Percentiles rank a stretch among this genome's conserved stretches.
These are phyloP conservation scores for Sacculina carcini DNA, from an alignment of 2,888 invertebrate species.

Conservation along the genomic window DNA sequence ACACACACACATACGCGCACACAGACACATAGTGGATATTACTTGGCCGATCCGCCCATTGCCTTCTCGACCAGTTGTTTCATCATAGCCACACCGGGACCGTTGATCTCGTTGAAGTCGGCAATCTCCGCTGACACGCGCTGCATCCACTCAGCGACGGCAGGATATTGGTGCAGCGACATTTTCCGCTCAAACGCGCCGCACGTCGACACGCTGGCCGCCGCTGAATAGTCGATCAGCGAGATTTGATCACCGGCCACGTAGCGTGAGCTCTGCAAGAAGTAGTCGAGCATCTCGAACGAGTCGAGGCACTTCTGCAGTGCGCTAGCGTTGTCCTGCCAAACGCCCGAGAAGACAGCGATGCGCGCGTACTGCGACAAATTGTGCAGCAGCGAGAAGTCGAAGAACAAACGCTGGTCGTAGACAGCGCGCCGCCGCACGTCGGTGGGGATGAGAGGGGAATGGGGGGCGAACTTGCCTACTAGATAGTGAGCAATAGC, in stretches of 20 bases:
- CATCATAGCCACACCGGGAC: constrained; percentile 13
- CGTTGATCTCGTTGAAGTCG: constrained; percentile 27
- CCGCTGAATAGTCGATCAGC: background rate
- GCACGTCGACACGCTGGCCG: background rate
- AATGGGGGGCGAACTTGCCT: background rate
- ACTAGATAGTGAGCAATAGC: background rate
- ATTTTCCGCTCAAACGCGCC: constrained; percentile 32
- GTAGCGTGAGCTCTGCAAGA: background rate
- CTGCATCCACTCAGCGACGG: constrained; percentile 34
- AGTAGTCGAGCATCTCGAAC: background rate
- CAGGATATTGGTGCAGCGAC: constrained; percentile 37
- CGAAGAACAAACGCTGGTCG: background rate
- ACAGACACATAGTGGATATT: too few relatives aligned
- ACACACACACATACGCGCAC: too few relatives aligned
- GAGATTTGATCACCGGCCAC: background rate
- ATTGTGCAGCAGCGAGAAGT: background rate
- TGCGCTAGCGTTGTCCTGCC: background rate
- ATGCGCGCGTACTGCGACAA: too few relatives aligned
- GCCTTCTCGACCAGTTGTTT: too few relatives aligned
- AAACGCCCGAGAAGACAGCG: background rate
- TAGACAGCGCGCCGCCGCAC: background rate
- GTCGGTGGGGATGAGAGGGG: background rate
- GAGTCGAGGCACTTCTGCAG: background rate
- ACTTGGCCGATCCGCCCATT: too few relatives aligned
- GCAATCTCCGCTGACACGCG: constrained; percentile 30